Conservation (phyloP, 1,140 invertebrate species). For the Drosophila melanica region DNA sequence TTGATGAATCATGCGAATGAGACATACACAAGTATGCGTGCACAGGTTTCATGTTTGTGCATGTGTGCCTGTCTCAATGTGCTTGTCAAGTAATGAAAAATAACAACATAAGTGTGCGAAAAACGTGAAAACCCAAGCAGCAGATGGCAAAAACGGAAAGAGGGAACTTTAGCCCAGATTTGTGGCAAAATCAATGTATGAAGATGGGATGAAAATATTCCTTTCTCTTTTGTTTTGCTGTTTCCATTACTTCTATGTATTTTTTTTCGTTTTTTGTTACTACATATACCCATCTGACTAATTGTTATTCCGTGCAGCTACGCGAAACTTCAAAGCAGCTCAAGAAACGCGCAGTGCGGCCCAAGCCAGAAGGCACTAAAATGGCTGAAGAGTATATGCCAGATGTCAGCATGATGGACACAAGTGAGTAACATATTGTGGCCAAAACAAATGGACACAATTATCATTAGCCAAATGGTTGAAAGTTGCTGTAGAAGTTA, state of each 20-base stretch:
- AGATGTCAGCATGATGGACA: slow-evolving; percentile 81
- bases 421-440: slow-evolving; percentile 80
- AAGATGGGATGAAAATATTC: background rate
- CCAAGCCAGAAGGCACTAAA: slow-evolving; percentile 53
- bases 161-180: slow-evolving; percentile 43
- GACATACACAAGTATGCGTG: slow-evolving; percentile 32
- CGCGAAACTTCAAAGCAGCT: slow-evolving; percentile 38
- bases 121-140: slow-evolving; percentile 32
- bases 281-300: slow-evolving; percentile 32
- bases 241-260: slow-evolving; percentile 6
- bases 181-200: slow-evolving; percentile 69
- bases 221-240: slow-evolving; percentile 12
- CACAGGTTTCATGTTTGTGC: slow-evolving; percentile 17
- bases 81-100: slow-evolving; percentile 57
- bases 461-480: slow-evolving; percentile 20
- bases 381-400: slow-evolving; percentile 82
- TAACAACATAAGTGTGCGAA: slow-evolving; percentile 67
- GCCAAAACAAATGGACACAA: slow-evolving; percentile 4
- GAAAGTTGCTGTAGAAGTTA: slow-evolving; percentile 26
- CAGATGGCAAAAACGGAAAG: slow-evolving; percentile 40
- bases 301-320: slow-evolving; percentile 64
- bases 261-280: background rate
- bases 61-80: slow-evolving; percentile 15
- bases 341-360: slow-evolving; percentile 19
- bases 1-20: slow-evolving; percentile 72